phyloP scores from a whole-genome alignment of 2,113 vertebrate genomes.

The Anser brachyrhynchus region DNA sequence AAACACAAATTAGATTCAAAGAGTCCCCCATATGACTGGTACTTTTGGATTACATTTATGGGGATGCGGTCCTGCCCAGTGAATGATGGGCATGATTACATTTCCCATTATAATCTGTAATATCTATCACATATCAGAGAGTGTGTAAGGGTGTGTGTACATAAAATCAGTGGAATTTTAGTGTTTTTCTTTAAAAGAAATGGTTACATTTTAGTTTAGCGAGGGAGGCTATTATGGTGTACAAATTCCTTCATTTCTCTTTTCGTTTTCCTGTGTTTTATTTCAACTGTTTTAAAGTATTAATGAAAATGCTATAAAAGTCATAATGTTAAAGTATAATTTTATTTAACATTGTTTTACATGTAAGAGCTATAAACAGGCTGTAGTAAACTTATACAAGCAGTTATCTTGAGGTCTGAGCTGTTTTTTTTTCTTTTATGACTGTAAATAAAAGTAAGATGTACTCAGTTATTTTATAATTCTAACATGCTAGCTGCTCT shows the following conservation, averaged over 20 bases:
- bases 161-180: constrained; percentile 13
- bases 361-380: background rate
- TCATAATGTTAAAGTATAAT: background rate
- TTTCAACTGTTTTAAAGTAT: constrained; percentile 35
- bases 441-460: background rate
- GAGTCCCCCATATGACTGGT: background rate
- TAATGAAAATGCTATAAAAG: constrained; percentile 48
- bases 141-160: background rate
- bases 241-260: constrained; percentile 21
- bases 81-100: background rate
- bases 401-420: background rate
- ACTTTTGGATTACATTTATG: background rate
- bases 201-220: background rate
- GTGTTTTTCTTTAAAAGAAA: constrained; percentile 38
- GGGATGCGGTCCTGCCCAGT: background rate
- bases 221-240: background rate
- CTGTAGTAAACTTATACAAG: constrained; percentile 28
- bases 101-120: background rate
- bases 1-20: background rate
- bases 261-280: background rate
- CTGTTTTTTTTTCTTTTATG: background rate
- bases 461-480: background rate
- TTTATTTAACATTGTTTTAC: constrained; percentile 36
- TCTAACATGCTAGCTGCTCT: background rate
- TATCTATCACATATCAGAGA: background rate